Evolutionary conservation across 2,797 vertebrate species (phyloP).

Genomic region (Zenarchopterus dispar): DNA sequence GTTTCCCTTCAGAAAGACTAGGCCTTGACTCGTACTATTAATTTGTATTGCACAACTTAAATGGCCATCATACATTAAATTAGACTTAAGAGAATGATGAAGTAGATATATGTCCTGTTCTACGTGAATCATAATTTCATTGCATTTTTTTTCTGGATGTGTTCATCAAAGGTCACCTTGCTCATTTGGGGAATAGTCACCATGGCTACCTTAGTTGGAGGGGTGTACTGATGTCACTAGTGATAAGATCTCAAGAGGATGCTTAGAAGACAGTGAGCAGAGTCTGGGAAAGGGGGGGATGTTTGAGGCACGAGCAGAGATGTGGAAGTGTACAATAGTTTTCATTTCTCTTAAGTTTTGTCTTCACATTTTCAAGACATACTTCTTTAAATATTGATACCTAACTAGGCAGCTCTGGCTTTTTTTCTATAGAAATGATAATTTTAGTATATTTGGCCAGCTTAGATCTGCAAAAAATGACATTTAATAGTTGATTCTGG

Average conservation of each 20-base stretch:
- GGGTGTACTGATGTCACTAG: slow-evolving; percentile 74
- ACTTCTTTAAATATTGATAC: neutral
- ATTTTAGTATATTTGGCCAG: slow-evolving; percentile 6
- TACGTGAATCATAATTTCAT: slow-evolving; percentile 52
- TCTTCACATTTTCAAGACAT: slow-evolving; percentile 2
- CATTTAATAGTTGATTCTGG: no score
- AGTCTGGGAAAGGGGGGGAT: slow-evolving; percentile 27
- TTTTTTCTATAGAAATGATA: slow-evolving; percentile 3
- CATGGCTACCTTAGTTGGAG: slow-evolving; percentile 77
- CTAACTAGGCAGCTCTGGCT: neutral
- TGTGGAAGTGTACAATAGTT: slow-evolving; percentile 16
- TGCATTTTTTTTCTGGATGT: slow-evolving; percentile 64
- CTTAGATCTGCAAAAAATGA: slow-evolving; percentile 5
- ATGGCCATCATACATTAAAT: slow-evolving; percentile 41
- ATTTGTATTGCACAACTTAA: slow-evolving; percentile 20
- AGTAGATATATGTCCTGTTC: slow-evolving; percentile 39
- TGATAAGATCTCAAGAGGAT: slow-evolving; percentile 72
- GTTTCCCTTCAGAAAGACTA: slow-evolving; percentile 6
- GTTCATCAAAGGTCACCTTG: slow-evolving; percentile 71
- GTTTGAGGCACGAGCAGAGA: slow-evolving; percentile 19
- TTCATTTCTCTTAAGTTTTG: slow-evolving; percentile 14
- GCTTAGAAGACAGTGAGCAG: slow-evolving; percentile 54
- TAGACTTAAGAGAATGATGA: slow-evolving; percentile 36
- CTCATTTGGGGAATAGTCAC: slow-evolving; percentile 78
- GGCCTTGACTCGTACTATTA: slow-evolving; percentile 16